phyloP scores from a whole-genome alignment of 2,888 invertebrate species.

The Clepsis dumicolana region DNA sequence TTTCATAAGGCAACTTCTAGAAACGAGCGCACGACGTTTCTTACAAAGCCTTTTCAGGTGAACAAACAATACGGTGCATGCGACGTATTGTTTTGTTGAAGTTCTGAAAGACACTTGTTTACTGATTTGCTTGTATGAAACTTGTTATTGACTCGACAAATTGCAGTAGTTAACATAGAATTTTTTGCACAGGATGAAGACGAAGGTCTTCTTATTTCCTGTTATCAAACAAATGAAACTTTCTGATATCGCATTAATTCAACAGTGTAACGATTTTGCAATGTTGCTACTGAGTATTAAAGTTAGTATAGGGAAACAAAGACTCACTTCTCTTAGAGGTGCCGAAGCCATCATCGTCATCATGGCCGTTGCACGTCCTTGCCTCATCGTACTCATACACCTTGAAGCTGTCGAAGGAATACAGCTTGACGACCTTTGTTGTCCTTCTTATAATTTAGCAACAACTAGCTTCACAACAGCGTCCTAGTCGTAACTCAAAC shows the following conservation, averaged over 20 bases:
- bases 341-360: conserved; percentile 76
- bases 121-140: not conserved
- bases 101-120: conserved; percentile 8
- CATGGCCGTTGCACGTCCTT: conserved; percentile 71
- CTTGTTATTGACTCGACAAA: conserved; percentile 2
- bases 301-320: not conserved
- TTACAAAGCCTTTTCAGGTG: conserved; percentile 43
- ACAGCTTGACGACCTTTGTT: conserved; percentile 80
- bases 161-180: not conserved
- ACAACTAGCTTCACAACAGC: not conserved
- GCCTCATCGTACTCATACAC: conserved; percentile 83
- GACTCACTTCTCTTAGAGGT: conserved; percentile 79
- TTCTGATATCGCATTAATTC: conserved; percentile 3
- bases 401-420: conserved; percentile 84
- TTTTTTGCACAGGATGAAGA: not conserved
- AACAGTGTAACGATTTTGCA: not conserved
- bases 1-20: conserved; percentile 57
- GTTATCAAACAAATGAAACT: conserved; percentile 3
- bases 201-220: conserved; percentile 3
- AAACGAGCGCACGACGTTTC: conserved; percentile 46
- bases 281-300: not conserved
- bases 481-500: conserved; percentile 26
- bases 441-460: conserved; percentile 39
- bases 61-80: conserved; percentile 27
- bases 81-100: conserved; percentile 3